Base-by-base conservation (phyloP, 2,113 vertebrate species). In the Triplophysa siluroides region DNA sequence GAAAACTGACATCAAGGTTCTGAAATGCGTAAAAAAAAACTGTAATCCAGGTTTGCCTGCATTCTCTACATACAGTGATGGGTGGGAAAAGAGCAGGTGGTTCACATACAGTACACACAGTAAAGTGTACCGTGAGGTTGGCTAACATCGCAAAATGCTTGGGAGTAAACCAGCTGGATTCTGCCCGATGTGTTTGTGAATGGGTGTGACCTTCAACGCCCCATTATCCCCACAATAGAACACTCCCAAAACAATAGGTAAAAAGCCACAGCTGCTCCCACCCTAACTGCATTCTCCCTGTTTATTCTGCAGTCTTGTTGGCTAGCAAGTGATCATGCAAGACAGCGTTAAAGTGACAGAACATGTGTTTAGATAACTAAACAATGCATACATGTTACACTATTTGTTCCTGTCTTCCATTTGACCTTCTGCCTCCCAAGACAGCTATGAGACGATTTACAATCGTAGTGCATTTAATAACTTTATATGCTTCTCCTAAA, bases 91-190 rank as follows among this genome's bases (percentile, higher is more conserved):
- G 58, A 68, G 54, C 84, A 90, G 86, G 83, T 78, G 79, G 1
- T 76, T 72, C 72, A 88, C 88, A 90, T 83, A 88, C 72, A 76
- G 69, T 84, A 87, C 72, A 76, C 71, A 72, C 73, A 67, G 79
- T 76, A 81, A 66, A 79, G 13, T 50, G 45, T 41, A 24, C 58
- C 64, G 75, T 81, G 76, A 77, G 86, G 78, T 64, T 65, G 43
- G 83, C 78, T 90, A 91, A 91, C 85, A 90, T 65, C n/a, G 19
- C 76, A 72, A 1, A 8, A 43, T 21, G 66, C 61, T 56, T 14
- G 71, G 33, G 38, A 83, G 83, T 83, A 81, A 78, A 83, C 85
- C 88, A 91, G 87, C 84, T 90, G 90, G 84, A 85, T 52, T 81
- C 65, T 41, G 3, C 72, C 13, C 67, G 47, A 26, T 41, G 80